Percentiles rank a stretch among this genome's conserved stretches.
Conservation (phyloP, 2,113 vertebrate genomes). For the Hemibagrus wyckioides region DNA sequence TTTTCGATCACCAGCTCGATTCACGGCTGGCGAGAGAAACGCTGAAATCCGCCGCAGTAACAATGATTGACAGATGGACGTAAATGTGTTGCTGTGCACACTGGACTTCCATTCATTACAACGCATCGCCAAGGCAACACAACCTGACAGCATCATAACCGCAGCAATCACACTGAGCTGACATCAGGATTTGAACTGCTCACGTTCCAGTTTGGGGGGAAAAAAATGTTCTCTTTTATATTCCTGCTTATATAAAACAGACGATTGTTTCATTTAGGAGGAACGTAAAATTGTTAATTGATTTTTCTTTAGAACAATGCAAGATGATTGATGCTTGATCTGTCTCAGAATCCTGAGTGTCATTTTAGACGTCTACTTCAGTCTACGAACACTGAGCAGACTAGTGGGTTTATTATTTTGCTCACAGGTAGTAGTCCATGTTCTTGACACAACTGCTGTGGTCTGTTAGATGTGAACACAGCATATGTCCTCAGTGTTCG, state of each 20-base stretch:
- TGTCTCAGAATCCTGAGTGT: neutral
- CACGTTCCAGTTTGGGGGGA: slow-evolving; percentile 22
- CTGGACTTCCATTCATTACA: slow-evolving; percentile 48
- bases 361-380: slow-evolving; percentile 13
- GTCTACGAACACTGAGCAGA: neutral
- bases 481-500: slow-evolving; percentile 45
- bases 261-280: neutral
- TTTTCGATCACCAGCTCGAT: slow-evolving; percentile 29
- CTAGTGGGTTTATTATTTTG: slow-evolving; percentile 48
- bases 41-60: slow-evolving; percentile 33
- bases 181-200: slow-evolving; percentile 26
- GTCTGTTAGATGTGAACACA: slow-evolving; percentile 46
- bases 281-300: neutral
- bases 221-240: neutral
- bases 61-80: slow-evolving; percentile 47
- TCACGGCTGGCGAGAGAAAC: slow-evolving; percentile 18
- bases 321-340: neutral
- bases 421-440: slow-evolving; percentile 50
- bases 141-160: slow-evolving; percentile 33
- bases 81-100: slow-evolving; percentile 30
- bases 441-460: slow-evolving; percentile 60
- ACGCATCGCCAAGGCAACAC: slow-evolving; percentile 31
- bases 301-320: neutral
- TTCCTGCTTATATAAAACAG: slow-evolving; percentile 6
- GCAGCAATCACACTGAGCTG: slow-evolving; percentile 35